Percentiles rank a stretch among this genome's conserved stretches.
Conservation (phyloP, 2,797 vertebrate species). For the Miichthys miiuy region DNA sequence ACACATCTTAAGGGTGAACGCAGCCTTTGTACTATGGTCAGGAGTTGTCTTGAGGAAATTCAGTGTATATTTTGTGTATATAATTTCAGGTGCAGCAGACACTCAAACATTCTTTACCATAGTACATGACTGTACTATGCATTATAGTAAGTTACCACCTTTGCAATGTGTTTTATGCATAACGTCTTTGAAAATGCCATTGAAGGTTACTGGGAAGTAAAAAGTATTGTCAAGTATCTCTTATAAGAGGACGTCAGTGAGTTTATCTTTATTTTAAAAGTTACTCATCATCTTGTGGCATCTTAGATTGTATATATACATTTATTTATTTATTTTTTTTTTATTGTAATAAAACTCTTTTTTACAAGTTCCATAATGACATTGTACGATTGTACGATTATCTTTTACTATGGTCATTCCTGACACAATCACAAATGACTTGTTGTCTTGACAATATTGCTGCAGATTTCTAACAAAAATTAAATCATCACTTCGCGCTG, state of each 20-base stretch:
- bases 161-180: background rate
- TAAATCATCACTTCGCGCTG: background rate
- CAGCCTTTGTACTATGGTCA: too few relatives aligned
- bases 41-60: background rate
- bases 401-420: background rate
- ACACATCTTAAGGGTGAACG: background rate
- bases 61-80: background rate
- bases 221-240: background rate
- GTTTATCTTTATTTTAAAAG: background rate
- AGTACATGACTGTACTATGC: too few relatives aligned
- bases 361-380: background rate
- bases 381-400: background rate
- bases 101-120: background rate
- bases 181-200: background rate
- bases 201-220: background rate
- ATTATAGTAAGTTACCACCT: background rate
- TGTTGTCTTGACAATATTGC: background rate
- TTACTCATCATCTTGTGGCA: background rate
- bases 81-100: background rate
- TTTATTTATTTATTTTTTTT: too few relatives aligned
- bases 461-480: background rate
- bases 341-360: background rate
- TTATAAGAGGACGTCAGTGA: background rate
- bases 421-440: background rate
- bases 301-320: background rate